Conservation (phyloP, 2,888 invertebrate genomes). For the Acanthosepion pharaonis region DNA sequence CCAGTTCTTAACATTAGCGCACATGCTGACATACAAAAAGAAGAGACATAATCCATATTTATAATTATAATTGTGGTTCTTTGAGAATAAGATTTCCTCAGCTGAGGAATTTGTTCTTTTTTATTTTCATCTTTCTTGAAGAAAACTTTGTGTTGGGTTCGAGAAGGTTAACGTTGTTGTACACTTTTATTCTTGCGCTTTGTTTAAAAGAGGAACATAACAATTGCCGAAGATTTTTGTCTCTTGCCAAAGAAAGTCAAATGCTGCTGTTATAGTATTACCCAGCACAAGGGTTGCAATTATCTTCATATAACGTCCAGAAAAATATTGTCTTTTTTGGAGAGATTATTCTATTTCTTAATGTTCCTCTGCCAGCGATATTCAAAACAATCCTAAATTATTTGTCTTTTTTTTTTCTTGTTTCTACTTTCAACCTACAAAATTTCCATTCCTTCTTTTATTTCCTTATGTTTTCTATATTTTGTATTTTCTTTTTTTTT, state of each 20-base stretch:
- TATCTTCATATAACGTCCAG: not conserved
- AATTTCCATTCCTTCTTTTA: no score
- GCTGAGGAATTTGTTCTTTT: not conserved
- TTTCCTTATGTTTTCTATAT: no score
- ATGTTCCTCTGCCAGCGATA: not conserved
- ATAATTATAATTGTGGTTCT: slow-evolving; percentile 1
- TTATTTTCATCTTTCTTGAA: not conserved
- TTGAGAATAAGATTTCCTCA: not conserved
- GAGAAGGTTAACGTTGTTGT: not conserved
- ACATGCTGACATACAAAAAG: not conserved
- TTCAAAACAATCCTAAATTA: not conserved
- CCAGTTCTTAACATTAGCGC: not conserved
- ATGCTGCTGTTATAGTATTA: not conserved
- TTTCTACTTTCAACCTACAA: no score
- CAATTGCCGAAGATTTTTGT: not conserved
- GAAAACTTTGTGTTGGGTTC: no score
- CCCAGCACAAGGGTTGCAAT: not conserved
- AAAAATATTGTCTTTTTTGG: not conserved
- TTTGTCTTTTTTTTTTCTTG: no score
- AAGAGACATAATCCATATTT: not conserved
- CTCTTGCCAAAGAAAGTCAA: not conserved
- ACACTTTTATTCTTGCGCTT: not conserved
- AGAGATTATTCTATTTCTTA: not conserved
- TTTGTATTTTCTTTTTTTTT: not conserved
- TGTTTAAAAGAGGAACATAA: not conserved